A percentile compares a stretch with the other conserved stretches of the same genome.
Conservation (phyloP, 1,140 invertebrate genomes). For the Lithobius niger region DNA sequence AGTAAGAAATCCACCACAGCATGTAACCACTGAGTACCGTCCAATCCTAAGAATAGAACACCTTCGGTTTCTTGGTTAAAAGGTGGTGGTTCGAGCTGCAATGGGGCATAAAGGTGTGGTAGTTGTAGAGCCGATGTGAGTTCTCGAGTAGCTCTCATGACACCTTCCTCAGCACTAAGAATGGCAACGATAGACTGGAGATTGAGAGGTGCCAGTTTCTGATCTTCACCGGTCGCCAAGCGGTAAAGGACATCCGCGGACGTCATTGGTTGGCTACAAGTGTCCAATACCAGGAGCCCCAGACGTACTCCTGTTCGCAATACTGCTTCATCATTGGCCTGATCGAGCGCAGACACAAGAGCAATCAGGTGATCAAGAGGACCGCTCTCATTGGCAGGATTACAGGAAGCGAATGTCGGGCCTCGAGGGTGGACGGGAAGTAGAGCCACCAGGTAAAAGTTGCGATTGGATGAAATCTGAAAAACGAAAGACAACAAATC, state of each 20-base stretch:
- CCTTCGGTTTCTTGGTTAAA: too few species aligned
- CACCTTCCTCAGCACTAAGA: too few species aligned
- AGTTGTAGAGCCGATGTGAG: too few species aligned
- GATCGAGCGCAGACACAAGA: conserved; percentile 23
- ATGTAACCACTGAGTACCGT: too few species aligned
- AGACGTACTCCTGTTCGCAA: conserved; percentile 17
- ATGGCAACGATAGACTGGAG: too few species aligned
- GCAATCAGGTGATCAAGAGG: conserved; percentile 24
- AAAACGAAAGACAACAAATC: conserved; percentile 7
- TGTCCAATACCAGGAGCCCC: conserved; percentile 26
- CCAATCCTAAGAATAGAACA: too few species aligned
- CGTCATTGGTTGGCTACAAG: conserved; percentile 21
- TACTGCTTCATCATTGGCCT: conserved; percentile 19
- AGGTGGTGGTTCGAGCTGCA: too few species aligned
- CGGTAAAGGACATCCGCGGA: conserved; percentile 26
- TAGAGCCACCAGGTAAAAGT: conserved; percentile 23
- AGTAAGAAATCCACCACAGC: too few species aligned
- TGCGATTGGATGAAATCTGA: conserved; percentile 16
- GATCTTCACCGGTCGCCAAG: conserved; percentile 27
- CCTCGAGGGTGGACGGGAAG: conserved; percentile 26
- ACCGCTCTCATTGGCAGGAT: conserved; percentile 15
- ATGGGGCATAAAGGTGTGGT: too few species aligned
- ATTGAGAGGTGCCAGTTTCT: too few species aligned
- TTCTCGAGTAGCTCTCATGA: too few species aligned
- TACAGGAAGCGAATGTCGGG: conserved; percentile 23